Evolutionary conservation across 2,797 vertebrate species (phyloP).

Genomic region (Rhinichthys osculus): DNA sequence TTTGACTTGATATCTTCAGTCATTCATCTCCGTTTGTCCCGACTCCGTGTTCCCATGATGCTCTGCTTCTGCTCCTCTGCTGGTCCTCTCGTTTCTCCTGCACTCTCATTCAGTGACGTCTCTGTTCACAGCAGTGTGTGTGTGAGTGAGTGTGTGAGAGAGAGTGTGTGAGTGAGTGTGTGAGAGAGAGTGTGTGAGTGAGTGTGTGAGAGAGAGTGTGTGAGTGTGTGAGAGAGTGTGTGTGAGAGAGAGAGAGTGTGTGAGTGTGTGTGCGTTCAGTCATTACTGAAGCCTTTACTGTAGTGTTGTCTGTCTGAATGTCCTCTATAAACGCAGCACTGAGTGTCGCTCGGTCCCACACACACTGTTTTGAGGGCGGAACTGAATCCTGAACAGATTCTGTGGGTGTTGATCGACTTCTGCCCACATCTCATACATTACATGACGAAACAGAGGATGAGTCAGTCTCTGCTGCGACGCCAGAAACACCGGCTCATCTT

Average conservation of each 20-base stretch:
- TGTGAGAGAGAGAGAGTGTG: fast-evolving
- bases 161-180: too few relatives aligned
- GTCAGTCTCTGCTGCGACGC: neutral
- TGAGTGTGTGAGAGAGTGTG: too few relatives aligned
- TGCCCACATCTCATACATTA: neutral
- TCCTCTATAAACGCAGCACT: neutral
- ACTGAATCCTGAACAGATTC: neutral
- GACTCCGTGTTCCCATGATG: neutral
- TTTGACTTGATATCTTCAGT: neutral
- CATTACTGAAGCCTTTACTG: too few relatives aligned
- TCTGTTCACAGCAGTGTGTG: slow-evolving; percentile 22
- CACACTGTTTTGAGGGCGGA: neutral
- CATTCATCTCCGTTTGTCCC: neutral
- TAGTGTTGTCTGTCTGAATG: neutral
- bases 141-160: too few relatives aligned
- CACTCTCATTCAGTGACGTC: slow-evolving; percentile 47
- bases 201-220: too few relatives aligned
- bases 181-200: too few relatives aligned
- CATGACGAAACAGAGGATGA: slow-evolving; percentile 12
- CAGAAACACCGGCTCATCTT: neutral
- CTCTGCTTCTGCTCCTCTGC: slow-evolving; percentile 3
- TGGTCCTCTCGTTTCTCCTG: neutral
- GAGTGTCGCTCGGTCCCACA: neutral
- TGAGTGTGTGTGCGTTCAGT: too few relatives aligned
- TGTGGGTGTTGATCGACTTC: neutral